Base-by-base conservation (phyloP, 1,140 invertebrate species). In the Xylocopa sonorina region DNA sequence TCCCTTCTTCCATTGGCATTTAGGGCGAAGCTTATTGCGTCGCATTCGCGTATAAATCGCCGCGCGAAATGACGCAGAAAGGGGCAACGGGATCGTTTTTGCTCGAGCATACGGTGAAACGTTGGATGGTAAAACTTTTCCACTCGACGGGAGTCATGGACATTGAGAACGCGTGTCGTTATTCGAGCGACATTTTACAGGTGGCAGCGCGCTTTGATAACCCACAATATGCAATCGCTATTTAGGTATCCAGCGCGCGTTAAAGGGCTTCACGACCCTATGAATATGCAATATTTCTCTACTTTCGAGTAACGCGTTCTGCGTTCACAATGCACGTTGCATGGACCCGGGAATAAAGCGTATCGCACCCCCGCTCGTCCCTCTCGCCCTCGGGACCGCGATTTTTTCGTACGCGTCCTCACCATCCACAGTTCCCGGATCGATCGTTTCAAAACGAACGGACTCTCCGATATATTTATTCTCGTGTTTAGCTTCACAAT, bases 221-320 rank as follows among this genome's bases (percentile, higher is more conserved):
- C 66, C 77, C 29, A 75, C 77, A 82, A 75, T 83, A 83, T 80
- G 83, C 77, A 74, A 84, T 85, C 78, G 83, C 68, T 57, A 64
- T 77, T 84, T 77, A 43, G 69, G 67, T 77, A 84, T 84, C 72
- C 67, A 66, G 24, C 72, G 48, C 43, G 66, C 66, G 81, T 84
- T 79, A 78, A 76, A 68, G 77, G 48, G 81, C 83, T 84, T 84
- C 83, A 41, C 78, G 67, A 68, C 24, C 48, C 66, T 75, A 85
- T 84, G 82, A 84, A 85, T 85, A 84, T 81, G 82, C 82, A 84
- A 85, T 85, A 84, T 80, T 84, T 83, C 83, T 72, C 67, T 43
- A 83, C 77, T 80, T 75, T 66, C 82, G 66, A 71, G 83, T 78
- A 81, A 77, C 82, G 77, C 83, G 72, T 66, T 72, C 51, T 67